Percentiles rank a stretch among this genome's conserved stretches.
phyloP scores from a whole-genome alignment of 2,113 vertebrate species.

The Spilogale gracilis region DNA sequence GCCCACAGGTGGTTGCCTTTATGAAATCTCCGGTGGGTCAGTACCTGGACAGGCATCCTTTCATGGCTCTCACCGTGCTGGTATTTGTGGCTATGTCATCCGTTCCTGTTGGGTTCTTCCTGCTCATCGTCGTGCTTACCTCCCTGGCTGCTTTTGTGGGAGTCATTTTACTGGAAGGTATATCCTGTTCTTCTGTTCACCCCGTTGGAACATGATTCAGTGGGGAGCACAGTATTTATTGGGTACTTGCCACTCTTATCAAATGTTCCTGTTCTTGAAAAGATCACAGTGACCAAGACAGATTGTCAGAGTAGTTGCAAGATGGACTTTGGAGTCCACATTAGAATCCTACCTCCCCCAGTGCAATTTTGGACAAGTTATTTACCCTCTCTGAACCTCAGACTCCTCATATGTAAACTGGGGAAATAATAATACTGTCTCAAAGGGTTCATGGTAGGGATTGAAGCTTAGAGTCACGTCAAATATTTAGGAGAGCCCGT shows the following conservation, averaged over 20 bases:
- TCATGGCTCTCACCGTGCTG: constrained; percentile 89
- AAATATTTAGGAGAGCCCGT: background rate
- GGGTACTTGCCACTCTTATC: background rate
- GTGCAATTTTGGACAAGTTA: background rate
- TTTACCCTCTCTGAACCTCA: background rate
- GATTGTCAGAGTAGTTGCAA: background rate
- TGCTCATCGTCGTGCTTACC: constrained; percentile 89
- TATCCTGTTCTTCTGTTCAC: constrained; percentile 37
- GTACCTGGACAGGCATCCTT: constrained; percentile 92
- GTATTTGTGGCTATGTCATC: constrained; percentile 89
- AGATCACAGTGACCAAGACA: background rate
- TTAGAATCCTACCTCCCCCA: background rate
- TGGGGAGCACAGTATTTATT: background rate
- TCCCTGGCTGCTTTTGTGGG: constrained; percentile 88
- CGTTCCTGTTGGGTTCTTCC: constrained; percentile 92
- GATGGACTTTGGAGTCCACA: background rate
- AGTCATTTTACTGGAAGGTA: constrained; percentile 94
- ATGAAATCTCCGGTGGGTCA: constrained; percentile 90
- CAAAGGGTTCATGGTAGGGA: background rate
- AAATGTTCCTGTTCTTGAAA: background rate
- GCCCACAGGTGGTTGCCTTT: constrained; percentile 89
- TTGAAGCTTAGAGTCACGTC: background rate
- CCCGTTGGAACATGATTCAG: background rate
- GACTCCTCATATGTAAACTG: background rate
- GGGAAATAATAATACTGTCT: background rate